Conservation (phyloP, 2,113 vertebrate genomes). For the Sardina pilchardus region DNA sequence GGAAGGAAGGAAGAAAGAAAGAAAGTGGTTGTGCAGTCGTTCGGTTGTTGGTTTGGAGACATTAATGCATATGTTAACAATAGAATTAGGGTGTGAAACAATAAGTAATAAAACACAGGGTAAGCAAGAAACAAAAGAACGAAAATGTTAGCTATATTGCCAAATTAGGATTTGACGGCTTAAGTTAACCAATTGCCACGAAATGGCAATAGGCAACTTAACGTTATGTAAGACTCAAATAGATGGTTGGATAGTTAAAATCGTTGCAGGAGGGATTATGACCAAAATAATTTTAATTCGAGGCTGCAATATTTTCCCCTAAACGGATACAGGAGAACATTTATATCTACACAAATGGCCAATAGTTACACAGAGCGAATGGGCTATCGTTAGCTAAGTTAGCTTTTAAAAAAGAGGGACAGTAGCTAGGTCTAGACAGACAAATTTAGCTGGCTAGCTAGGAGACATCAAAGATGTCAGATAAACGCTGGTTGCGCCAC, state of each 20-base stretch:
- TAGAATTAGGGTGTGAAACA: background rate
- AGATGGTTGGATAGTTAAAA: background rate
- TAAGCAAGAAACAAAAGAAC: background rate
- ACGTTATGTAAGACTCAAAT: background rate
- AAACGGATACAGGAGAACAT: background rate
- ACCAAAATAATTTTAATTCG: background rate
- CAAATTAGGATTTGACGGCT: slow-evolving; percentile 2
- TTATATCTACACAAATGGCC: background rate
- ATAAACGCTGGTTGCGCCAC: background rate
- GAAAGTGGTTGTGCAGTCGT: background rate
- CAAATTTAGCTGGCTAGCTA: background rate
- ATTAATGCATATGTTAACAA: background rate
- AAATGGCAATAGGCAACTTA: background rate
- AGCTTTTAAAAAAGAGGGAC: background rate
- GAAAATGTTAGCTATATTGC: background rate
- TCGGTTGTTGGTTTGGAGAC: background rate
- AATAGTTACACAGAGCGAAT: background rate
- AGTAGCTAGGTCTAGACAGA: slow-evolving; percentile 12
- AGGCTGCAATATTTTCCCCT: background rate
- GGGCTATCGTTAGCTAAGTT: background rate
- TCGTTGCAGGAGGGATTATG: background rate
- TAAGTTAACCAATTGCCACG: background rate
- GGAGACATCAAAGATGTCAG: background rate
- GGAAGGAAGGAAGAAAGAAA: too few relatives aligned
- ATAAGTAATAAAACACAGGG: background rate